These are phyloP conservation scores for Cossypha dichroa DNA, from an alignment of 2,797 vertebrate species.

Conservation along the genomic window DNA sequence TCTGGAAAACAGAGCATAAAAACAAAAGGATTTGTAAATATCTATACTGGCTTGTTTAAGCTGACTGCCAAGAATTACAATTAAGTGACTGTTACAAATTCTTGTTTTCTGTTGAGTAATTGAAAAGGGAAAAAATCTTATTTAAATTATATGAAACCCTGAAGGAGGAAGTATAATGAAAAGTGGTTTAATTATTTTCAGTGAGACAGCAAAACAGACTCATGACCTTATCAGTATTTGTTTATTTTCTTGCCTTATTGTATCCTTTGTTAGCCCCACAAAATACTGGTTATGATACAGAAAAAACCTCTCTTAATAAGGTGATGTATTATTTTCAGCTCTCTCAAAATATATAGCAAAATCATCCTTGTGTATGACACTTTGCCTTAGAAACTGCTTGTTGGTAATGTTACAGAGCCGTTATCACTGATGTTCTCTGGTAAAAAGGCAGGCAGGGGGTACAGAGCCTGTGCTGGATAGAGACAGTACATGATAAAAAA, in stretches of 20 bases:
- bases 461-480: not conserved
- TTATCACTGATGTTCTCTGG: not conserved
- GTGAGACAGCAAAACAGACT: slow-evolving; percentile 29
- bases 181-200: slow-evolving; percentile 18
- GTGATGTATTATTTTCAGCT: not conserved
- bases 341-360: not conserved
- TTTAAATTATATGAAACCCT: not conserved
- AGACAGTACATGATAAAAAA: fast-evolving
- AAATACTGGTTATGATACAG: not conserved
- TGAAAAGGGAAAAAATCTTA: not conserved
- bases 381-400: not conserved
- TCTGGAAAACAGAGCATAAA: not conserved
- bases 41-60: not conserved
- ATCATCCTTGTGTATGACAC: not conserved
- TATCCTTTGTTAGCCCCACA: not conserved
- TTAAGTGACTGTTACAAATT: not conserved
- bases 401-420: not conserved
- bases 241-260: not conserved
- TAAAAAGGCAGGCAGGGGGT: not conserved
- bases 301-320: not conserved
- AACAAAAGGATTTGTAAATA: not conserved
- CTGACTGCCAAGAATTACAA: not conserved
- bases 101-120: slow-evolving; percentile 27
- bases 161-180: slow-evolving; percentile 5
- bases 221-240: not conserved